Base-by-base conservation (phyloP, 2,888 invertebrate genomes). In the Dioctria linearis region DNA sequence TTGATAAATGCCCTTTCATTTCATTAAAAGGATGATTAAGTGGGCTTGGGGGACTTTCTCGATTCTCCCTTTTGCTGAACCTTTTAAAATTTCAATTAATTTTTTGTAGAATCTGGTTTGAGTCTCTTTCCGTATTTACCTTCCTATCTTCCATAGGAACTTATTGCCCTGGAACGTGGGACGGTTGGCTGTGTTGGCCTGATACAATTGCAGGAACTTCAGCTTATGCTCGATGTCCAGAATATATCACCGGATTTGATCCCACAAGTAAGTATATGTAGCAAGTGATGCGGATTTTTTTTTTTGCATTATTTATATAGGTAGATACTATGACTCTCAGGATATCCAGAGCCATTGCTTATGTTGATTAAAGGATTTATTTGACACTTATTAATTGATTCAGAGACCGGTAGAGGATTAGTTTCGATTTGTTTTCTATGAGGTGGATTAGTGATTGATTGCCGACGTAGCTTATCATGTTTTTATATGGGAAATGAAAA, bases 141-240 rank as follows among this genome's bases (percentile, higher is more conserved):
- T 65, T 65, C n/a, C 42, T 65, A 5, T n/a, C 40, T 42, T 67
- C 25, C 4, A 46, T 84, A 93, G 94, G 90, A 39, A 84, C 90
- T 65, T 92, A 91, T 89, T 95, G 95, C 88, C 91, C 91, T 66
- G 93, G 94, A 83, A 93, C 93, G 43, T 96, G 94, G 90, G 96
- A 96, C 89, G 93, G 93, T 75, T 96, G 95, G 95, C 91, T 93
- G 42, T 96, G 96, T 88, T 93, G 93, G 88, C 93, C 94, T 82
- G 92, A 93, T 90, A 95, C 96, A 11, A 90, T 90, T 57, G 91
- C 93, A 85, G 95, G 94, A 84, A 86, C 89, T 84, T 91, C 91
- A 79, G 95, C 93, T 57, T 91, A 89, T 88, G 92, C 92, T 83
- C 90, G 90, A 81, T 95, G 95, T 87, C 95, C 95, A n/a, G 90